These are phyloP conservation scores for Epinephelus coioides DNA, from an alignment of 2,797 vertebrate species.

Conservation along the genomic window DNA sequence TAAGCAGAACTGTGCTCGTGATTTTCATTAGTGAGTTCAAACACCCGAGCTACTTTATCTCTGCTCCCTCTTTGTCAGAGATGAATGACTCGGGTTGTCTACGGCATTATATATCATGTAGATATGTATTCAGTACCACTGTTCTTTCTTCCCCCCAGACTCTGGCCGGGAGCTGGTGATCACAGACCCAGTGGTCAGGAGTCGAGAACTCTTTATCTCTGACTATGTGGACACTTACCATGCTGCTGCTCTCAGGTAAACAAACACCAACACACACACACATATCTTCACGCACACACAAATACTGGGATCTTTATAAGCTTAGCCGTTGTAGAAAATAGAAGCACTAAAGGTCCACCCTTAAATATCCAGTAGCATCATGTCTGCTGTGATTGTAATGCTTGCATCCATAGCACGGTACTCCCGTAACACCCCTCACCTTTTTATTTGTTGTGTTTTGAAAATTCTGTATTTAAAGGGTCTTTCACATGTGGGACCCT, in stretches of 20 bases:
- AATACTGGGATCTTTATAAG: neutral
- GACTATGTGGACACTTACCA: slow-evolving; percentile 99
- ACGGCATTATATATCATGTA: neutral
- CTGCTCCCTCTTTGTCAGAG: slow-evolving; percentile 33
- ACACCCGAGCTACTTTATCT: slow-evolving; percentile 22
- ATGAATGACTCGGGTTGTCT: slow-evolving; percentile 16
- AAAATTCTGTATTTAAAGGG: neutral
- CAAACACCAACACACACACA: slow-evolving; percentile 34
- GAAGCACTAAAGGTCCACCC: neutral
- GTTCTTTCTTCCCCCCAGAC: slow-evolving; percentile 83
- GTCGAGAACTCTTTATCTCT: slow-evolving; percentile 98
- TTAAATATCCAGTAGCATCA: neutral
- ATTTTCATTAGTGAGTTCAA: slow-evolving; percentile 53
- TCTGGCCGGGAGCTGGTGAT: slow-evolving; percentile 98
- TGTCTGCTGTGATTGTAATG: neutral
- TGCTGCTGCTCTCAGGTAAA: slow-evolving; percentile 97
- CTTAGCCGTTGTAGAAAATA: neutral
- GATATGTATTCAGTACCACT: neutral
- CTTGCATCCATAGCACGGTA: neutral
- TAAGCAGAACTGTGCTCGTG: slow-evolving; percentile 29
- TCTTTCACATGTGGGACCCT: too few relatives aligned
- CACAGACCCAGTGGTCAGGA: slow-evolving; percentile 98
- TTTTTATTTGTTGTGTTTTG: slow-evolving; percentile 1
- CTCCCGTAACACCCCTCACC: neutral
- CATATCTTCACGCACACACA: neutral